Conservation (phyloP, 2,113 vertebrate species). For the Dendropsophus ebraccatus region DNA sequence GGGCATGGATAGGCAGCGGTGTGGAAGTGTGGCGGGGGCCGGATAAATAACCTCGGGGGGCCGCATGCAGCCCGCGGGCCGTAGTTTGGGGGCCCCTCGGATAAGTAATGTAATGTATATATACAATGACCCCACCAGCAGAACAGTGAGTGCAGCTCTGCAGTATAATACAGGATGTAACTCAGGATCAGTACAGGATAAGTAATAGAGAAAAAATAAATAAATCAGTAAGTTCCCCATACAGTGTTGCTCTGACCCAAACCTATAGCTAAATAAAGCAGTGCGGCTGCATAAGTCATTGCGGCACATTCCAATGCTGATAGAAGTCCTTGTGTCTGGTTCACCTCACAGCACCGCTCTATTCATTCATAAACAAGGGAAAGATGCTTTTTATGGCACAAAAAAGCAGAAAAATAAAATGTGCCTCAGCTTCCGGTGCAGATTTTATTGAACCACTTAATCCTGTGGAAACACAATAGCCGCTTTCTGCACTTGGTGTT, state of each 20-base stretch:
- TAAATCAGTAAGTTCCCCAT: not conserved
- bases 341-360: not conserved
- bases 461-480: not conserved
- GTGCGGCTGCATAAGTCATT: not conserved
- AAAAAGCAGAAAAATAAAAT: not conserved
- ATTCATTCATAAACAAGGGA: not conserved
- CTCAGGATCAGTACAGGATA: too few relatives aligned
- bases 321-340: not conserved
- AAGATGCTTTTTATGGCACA: not conserved
- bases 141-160: too few relatives aligned
- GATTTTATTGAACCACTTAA: not conserved
- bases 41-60: too few relatives aligned
- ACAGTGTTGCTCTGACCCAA: not conserved
- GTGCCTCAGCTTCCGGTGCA: not conserved
- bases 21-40: too few relatives aligned
- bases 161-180: too few relatives aligned
- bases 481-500: not conserved
- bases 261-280: too few relatives aligned
- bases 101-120: too few relatives aligned
- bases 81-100: too few relatives aligned
- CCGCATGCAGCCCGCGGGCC: too few relatives aligned
- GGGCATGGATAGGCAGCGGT: too few relatives aligned
- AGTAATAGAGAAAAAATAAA: too few relatives aligned
- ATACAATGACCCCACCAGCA: too few relatives aligned
- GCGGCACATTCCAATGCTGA: not conserved